phyloP scores from a whole-genome alignment of 2,888 invertebrate genomes.

The Ischnura elegans region DNA sequence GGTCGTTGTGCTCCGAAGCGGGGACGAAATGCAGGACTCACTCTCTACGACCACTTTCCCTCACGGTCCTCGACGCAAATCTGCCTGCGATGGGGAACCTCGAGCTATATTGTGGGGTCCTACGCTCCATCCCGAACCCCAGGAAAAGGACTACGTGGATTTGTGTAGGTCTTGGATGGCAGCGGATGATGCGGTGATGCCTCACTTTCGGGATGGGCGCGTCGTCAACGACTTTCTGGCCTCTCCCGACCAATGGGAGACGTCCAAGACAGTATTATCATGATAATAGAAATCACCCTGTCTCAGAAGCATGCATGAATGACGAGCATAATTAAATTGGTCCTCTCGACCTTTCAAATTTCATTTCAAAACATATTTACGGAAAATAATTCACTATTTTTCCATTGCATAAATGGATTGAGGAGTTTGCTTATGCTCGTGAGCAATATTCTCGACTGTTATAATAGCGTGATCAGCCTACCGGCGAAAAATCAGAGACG shows the following conservation, averaged over 20 bases:
- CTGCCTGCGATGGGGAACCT: background rate
- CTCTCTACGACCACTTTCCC: background rate
- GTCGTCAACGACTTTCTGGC: background rate
- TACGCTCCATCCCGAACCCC: background rate
- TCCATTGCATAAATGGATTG: too few relatives aligned
- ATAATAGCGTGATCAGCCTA: background rate
- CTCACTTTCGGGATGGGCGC: background rate
- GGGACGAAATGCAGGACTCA: background rate
- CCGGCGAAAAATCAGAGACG: background rate
- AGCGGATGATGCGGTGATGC: background rate
- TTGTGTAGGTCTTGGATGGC: background rate
- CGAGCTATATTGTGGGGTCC: background rate
- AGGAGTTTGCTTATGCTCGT: background rate
- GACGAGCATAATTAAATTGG: too few relatives aligned
- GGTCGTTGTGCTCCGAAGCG: background rate
- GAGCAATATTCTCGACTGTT: too few relatives aligned
- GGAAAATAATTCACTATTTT: too few relatives aligned
- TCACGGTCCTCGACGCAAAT: background rate
- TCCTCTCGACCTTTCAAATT: too few relatives aligned
- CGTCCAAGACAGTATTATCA: too few relatives aligned
- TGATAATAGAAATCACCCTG: too few relatives aligned
- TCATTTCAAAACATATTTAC: too few relatives aligned
- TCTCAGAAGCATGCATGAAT: too few relatives aligned
- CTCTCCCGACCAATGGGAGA: too few relatives aligned
- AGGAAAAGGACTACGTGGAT: background rate